Percentiles rank a stretch among this genome's conserved stretches.
These are phyloP conservation scores for Clarias platycephalus DNA, from an alignment of 2,797 vertebrate species.

Conservation along the genomic window DNA sequence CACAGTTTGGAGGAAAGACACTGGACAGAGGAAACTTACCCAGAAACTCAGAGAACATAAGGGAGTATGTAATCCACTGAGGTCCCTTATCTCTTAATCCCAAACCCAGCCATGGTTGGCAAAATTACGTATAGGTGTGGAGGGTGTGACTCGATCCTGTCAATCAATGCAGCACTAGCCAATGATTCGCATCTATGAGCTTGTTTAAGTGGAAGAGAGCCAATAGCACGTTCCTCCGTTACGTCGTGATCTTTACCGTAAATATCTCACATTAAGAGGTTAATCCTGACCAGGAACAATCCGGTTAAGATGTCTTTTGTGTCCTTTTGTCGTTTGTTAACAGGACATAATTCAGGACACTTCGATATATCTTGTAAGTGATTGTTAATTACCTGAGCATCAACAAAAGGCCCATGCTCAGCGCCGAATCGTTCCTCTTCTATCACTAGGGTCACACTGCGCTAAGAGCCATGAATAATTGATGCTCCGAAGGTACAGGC, in stretches of 20 bases:
- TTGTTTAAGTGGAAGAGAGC: background rate
- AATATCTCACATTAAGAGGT: background rate
- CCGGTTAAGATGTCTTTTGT: background rate
- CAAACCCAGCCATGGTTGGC: background rate
- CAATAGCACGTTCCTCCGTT: background rate
- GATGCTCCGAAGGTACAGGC: slow-evolving; percentile 24
- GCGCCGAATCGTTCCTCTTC: slow-evolving; percentile 35
- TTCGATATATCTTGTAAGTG: background rate
- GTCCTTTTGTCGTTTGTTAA: background rate
- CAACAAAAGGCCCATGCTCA: slow-evolving; percentile 37
- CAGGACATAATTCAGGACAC: background rate
- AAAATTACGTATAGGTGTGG: background rate
- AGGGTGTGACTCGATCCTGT: background rate
- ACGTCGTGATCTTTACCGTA: background rate
- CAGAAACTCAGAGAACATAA: background rate
- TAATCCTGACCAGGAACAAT: background rate
- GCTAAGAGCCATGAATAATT: slow-evolving; percentile 53
- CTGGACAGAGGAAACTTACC: background rate
- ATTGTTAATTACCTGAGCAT: background rate
- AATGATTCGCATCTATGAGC: background rate
- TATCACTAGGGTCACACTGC: slow-evolving; percentile 35
- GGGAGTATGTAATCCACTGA: background rate
- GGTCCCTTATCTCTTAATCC: no score
- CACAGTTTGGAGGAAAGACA: background rate
- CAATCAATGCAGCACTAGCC: background rate